A percentile compares a stretch with the other conserved stretches of the same genome.
phyloP scores from a whole-genome alignment of 92 coral and sea anemone genomes.

The Actinernus sp. region DNA sequence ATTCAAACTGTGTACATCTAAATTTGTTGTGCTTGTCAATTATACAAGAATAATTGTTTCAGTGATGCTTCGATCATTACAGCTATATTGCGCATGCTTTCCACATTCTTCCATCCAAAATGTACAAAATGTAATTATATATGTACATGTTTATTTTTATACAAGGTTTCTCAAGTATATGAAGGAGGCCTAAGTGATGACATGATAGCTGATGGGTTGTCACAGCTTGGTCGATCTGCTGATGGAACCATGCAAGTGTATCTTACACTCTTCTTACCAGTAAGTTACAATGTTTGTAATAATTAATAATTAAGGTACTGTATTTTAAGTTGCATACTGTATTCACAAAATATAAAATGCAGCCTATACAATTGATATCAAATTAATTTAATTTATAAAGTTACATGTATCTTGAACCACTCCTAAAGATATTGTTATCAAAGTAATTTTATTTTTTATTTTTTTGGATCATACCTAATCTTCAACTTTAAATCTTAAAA shows the following conservation, averaged over 20 bases:
- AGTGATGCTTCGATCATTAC: not conserved
- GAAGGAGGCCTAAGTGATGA: constrained; percentile 69
- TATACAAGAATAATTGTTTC: too few species aligned
- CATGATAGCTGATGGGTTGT: constrained; percentile 93
- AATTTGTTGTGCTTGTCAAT: too few species aligned
- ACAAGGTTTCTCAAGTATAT: constrained; percentile 44
- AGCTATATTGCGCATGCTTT: not conserved
- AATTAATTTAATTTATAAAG: not conserved
- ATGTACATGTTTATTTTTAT: not conserved
- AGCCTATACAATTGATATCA: too few species aligned
- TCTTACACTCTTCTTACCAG: constrained; percentile 87
- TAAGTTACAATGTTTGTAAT: constrained; percentile 25
- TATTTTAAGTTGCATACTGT: too few species aligned
- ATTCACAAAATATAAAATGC: too few species aligned
- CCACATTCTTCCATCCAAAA: too few species aligned
- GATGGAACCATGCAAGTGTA: constrained; percentile 97
- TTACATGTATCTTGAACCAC: not conserved
- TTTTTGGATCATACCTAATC: too few species aligned
- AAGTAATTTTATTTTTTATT: too few species aligned
- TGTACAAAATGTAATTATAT: not conserved
- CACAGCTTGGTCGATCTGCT: constrained; percentile 96
- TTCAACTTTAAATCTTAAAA: too few species aligned
- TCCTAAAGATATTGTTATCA: too few species aligned
- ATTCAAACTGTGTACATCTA: too few species aligned
- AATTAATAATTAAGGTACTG: not conserved